Evolutionary conservation across 2,797 vertebrate species (phyloP).

Genomic region (Sebastes nivosus): DNA sequence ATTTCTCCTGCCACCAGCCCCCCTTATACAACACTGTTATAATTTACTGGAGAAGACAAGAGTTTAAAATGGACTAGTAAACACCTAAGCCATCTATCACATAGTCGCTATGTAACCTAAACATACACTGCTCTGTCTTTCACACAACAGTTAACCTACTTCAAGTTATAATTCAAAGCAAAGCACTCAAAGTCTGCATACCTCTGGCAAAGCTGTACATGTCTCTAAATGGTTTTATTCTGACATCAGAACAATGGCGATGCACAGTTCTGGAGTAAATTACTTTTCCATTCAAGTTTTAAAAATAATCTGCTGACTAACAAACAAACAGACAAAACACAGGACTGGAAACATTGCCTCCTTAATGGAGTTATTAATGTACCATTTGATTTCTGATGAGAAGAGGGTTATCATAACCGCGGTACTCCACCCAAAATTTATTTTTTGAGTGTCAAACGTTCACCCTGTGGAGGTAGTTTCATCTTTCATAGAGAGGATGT

Average conservation of each 20-base stretch:
- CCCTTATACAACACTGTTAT: constrained; percentile 17
- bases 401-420: background rate
- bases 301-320: background rate
- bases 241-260: background rate
- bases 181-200: background rate
- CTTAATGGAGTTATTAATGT: background rate
- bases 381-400: background rate
- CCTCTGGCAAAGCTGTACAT: background rate
- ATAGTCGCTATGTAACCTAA: background rate
- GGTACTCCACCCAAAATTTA: background rate
- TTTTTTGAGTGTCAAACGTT: too few relatives aligned
- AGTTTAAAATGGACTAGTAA: constrained; percentile 10
- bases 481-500: background rate
- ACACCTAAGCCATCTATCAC: background rate
- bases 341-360: background rate
- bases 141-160: background rate
- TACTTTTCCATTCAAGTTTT: background rate
- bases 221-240: background rate
- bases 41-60: constrained; percentile 1
- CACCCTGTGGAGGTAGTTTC: background rate
- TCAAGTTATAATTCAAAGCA: background rate
- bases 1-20: constrained; percentile 18
- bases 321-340: background rate
- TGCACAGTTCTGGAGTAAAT: background rate
- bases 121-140: background rate